phyloP scores from a whole-genome alignment of 1,140 invertebrate species.

The Drosophila persimilis region DNA sequence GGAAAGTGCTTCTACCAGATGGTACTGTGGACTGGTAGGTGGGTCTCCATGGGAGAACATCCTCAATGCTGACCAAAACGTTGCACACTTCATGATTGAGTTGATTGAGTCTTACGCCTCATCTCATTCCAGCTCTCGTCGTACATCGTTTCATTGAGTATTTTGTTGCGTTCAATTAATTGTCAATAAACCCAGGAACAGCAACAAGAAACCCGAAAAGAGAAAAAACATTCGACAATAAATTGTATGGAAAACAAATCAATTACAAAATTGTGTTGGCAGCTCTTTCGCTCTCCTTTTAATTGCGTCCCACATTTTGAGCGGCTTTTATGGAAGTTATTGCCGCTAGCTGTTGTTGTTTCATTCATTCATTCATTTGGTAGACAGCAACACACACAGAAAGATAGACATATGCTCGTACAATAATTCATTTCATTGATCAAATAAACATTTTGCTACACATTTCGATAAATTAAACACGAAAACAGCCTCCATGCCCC shows the following conservation, averaged over 20 bases:
- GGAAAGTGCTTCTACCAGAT: too few species aligned
- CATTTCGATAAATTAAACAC: slow-evolving; percentile 79
- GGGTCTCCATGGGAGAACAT: neutral
- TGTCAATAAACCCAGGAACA: slow-evolving; percentile 43
- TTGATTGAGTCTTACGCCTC: slow-evolving; percentile 10
- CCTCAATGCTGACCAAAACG: too few species aligned
- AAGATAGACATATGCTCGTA: slow-evolving; percentile 43
- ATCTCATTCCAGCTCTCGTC: slow-evolving; percentile 11
- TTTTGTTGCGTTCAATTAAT: slow-evolving; percentile 56
- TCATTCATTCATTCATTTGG: slow-evolving; percentile 47
- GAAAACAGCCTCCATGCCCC: slow-evolving; percentile 11
- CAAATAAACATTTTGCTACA: slow-evolving; percentile 79
- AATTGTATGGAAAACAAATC: slow-evolving; percentile 78
- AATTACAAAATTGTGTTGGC: slow-evolving; percentile 58
- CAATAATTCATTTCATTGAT: slow-evolving; percentile 81
- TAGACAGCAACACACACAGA: slow-evolving; percentile 18
- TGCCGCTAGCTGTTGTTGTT: neutral
- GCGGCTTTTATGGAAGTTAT: slow-evolving; percentile 47
- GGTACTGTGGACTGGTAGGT: too few species aligned
- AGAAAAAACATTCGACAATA: slow-evolving; percentile 35
- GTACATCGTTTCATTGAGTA: slow-evolving; percentile 51
- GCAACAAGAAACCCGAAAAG: slow-evolving; percentile 28
- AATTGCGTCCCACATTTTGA: slow-evolving; percentile 34
- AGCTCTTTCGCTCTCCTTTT: slow-evolving; percentile 11
- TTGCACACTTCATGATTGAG: neutral